Evolutionary conservation across 2,888 invertebrate species (phyloP).

Genomic region (Electrophaes corylata): DNA sequence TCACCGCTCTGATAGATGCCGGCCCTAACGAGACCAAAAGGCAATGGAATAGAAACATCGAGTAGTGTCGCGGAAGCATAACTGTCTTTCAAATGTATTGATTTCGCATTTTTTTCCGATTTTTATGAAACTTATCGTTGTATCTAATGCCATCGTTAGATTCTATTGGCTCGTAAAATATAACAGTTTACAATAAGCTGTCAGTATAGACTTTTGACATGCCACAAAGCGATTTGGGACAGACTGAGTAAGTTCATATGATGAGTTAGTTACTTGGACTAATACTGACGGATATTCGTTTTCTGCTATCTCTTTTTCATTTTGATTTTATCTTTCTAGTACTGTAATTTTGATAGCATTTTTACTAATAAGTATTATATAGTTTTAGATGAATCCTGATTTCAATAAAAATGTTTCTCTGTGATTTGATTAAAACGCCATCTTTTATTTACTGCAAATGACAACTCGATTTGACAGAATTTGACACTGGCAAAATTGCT

Average conservation of each 20-base stretch:
- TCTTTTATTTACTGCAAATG: too few relatives aligned
- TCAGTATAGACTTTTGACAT: slow-evolving; percentile 52
- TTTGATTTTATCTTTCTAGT: too few relatives aligned
- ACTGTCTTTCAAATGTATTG: slow-evolving; percentile 44
- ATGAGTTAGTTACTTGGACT: too few relatives aligned
- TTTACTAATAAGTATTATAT: too few relatives aligned
- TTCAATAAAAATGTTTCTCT: too few relatives aligned
- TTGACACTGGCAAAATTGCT: too few relatives aligned
- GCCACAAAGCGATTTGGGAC: slow-evolving; percentile 45
- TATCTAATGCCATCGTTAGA: slow-evolving; percentile 41
- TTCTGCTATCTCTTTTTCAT: too few relatives aligned
- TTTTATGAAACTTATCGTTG: slow-evolving; percentile 47
- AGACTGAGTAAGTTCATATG: background rate
- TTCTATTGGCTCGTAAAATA: slow-evolving; percentile 47
- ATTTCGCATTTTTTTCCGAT: slow-evolving; percentile 52
- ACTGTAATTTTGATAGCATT: too few relatives aligned
- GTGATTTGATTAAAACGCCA: too few relatives aligned
- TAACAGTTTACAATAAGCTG: slow-evolving; percentile 52
- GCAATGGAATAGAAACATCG: slow-evolving; percentile 50
- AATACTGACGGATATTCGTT: too few relatives aligned
- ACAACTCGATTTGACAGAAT: too few relatives aligned
- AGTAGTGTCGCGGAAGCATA: slow-evolving; percentile 47
- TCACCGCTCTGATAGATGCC: background rate
- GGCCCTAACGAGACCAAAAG: slow-evolving; percentile 26
- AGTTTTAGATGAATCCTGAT: too few relatives aligned